Conservation (phyloP, 2,797 vertebrate species). For the Streptopelia turtur region DNA sequence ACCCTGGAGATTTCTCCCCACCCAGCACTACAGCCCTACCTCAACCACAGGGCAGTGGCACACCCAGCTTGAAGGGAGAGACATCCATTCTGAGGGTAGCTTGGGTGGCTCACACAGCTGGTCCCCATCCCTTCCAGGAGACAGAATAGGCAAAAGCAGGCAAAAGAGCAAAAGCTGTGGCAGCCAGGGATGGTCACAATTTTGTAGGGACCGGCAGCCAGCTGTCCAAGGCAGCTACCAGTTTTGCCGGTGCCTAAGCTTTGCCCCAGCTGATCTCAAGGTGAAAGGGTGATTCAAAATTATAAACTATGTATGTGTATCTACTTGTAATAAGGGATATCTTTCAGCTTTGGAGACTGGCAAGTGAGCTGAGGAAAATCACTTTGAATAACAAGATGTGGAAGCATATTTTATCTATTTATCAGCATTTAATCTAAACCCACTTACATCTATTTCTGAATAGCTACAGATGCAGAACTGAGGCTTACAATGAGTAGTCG, state of each 20-base stretch:
- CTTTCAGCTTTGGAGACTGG: neutral
- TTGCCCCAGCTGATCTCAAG: neutral
- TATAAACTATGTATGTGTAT: neutral
- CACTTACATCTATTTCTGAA: neutral
- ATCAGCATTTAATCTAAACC: slow-evolving; percentile 17
- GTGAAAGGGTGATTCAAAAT: neutral
- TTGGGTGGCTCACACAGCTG: rapidly evolving
- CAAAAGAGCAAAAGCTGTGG: neutral
- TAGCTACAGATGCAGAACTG: neutral
- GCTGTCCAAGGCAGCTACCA: neutral
- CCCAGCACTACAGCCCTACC: no score
- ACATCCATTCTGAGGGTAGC: rapidly evolving
- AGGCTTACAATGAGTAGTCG: neutral
- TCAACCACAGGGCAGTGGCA: neutral
- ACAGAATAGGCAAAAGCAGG: neutral
- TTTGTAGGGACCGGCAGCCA: neutral
- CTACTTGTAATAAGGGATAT: neutral
- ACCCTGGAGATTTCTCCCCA: neutral
- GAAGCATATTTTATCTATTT: neutral
- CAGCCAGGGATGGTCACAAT: rapidly evolving
- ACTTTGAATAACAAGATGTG: neutral
- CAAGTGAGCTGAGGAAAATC: neutral
- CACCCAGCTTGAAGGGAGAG: neutral
- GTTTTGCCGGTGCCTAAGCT: neutral
- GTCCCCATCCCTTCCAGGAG: neutral